Percentiles rank a stretch among this genome's conserved stretches.
Conservation (phyloP, 2,888 invertebrate genomes). For the Bruchidius siliquastri region DNA sequence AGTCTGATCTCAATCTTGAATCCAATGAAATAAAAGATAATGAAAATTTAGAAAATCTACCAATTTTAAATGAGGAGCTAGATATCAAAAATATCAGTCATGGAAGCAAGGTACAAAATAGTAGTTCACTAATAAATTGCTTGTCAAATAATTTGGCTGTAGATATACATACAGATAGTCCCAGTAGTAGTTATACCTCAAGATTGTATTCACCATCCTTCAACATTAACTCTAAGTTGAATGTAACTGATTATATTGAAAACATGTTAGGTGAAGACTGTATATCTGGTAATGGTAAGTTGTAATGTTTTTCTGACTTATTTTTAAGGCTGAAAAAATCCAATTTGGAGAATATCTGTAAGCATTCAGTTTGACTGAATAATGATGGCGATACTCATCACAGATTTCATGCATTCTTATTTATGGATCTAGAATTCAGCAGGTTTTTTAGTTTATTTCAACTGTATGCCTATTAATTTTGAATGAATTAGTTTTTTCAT, state of each 20-base stretch:
- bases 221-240: not conserved
- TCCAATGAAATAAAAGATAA: not conserved
- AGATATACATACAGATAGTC: not conserved
- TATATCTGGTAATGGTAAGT: not conserved
- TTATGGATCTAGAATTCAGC: too few species aligned
- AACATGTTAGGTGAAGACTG: not conserved
- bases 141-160: not conserved
- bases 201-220: not conserved
- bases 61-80: not conserved
- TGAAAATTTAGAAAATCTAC: not conserved
- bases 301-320: too few species aligned
- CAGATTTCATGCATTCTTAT: too few species aligned
- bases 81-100: not conserved
- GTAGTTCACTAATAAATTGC: not conserved
- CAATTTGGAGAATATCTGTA: too few species aligned
- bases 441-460: too few species aligned
- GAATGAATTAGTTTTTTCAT: too few species aligned
- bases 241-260: not conserved
- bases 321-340: too few species aligned
- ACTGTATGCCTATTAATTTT: too few species aligned
- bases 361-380: too few species aligned
- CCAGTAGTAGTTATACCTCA: not conserved
- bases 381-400: too few species aligned
- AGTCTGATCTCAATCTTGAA: too few species aligned
- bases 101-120: not conserved